A percentile compares a stretch with the other conserved stretches of the same genome.
These are phyloP conservation scores for Cheirogaleus major DNA, from an alignment of 2,797 vertebrate species.

Conservation along the genomic window DNA sequence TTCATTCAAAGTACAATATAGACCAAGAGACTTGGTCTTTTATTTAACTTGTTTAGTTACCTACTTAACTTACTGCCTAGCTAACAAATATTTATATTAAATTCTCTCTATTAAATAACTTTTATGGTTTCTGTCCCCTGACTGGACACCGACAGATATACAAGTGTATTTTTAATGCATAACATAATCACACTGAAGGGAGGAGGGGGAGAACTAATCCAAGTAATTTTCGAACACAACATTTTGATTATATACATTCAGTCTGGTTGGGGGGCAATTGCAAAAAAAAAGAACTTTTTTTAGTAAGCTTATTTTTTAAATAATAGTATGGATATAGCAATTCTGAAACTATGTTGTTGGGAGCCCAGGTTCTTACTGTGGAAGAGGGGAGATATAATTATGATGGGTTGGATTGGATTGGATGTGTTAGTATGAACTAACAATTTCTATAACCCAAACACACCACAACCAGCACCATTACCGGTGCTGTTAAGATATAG, in stretches of 20 bases:
- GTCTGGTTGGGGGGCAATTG: not conserved
- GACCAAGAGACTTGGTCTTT: not conserved
- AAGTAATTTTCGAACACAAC: not conserved
- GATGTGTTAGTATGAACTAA: not conserved
- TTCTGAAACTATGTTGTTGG: not conserved
- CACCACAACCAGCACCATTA: not conserved
- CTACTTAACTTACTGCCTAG: not conserved
- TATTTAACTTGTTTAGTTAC: not conserved
- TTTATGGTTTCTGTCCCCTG: not conserved
- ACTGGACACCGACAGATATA: not conserved
- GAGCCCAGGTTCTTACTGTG: not conserved
- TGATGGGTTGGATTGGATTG: not conserved
- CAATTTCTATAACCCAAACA: not conserved
- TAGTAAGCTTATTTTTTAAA: not conserved
- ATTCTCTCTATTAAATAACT: not conserved
- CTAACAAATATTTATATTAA: not conserved
- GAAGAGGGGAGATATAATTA: not conserved
- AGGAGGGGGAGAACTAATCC: not conserved
- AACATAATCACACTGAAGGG: not conserved
- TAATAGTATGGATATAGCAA: not conserved
- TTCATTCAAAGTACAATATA: not conserved
- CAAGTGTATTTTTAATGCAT: not conserved
- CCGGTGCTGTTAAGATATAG: not conserved
- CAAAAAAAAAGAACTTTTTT: not conserved
- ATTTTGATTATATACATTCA: not conserved